Evolutionary conservation across 2,888 invertebrate genomes (phyloP), one percentile per base, ranked within the genome.

Genomic region (Mythimna loreyi): DNA sequence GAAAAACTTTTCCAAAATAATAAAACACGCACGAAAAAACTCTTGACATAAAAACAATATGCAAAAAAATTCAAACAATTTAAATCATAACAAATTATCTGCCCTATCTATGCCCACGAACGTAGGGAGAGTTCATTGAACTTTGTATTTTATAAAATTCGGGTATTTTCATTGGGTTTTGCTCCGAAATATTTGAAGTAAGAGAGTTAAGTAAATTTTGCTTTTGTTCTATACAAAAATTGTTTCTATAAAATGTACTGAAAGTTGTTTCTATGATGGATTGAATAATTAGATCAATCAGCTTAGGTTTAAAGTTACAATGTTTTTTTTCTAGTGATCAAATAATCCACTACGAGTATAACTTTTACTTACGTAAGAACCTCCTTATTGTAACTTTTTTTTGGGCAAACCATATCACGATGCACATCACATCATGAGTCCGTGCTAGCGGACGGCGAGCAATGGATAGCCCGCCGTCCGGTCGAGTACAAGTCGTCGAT

Each of bases 51-150:
- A 71, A 67, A 62, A 52, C 36, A 64, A 40, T 40, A 40, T 40
- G 45, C 40, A 47, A 60, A 70, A 67, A 28, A 43, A 58, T 53
- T 33, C 43, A 75, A 75, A 72, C 71, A 78, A 23, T 64, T 76
- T 62, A 72, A 72, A 78, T 72, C 73, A 58, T 73, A 75, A 82
- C 55, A 58, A 81, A 79, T 80, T 71, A 75, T 69, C 47, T 63
- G 50, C 60, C 63, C 47, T 60, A 64, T 56, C 16, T 40, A 40
- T 40, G 40, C 40, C 40, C 16, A 72, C 61, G 65, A 70, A 70
- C 72, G 69, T 67, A 66, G 75, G 49, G 73, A 74, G 62, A 78
- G 75, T 72, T 75, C 75, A 63, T 61, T 72, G 81, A 83, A 78
- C 86, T 79, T 70, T 58, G n/a, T 28, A 9, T 76, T 74, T 58